Conservation (phyloP, 2,888 invertebrate genomes). For the Antitype chi region DNA sequence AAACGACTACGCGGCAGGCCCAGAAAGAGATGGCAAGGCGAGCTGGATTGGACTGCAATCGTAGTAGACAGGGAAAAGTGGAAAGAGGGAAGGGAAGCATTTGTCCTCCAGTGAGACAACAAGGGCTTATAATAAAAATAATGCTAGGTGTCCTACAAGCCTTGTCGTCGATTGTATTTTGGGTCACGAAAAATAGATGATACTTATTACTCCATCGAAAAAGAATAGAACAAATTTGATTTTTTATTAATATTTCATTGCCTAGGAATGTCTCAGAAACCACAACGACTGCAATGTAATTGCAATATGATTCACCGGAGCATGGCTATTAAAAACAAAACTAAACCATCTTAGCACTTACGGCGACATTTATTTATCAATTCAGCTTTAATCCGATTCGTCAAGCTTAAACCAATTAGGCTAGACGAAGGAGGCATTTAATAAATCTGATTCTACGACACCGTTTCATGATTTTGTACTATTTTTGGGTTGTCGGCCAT, state of each 20-base stretch:
- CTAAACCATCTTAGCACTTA: not conserved
- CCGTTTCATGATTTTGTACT: slow-evolving; percentile 30
- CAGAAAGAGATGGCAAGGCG: too few relatives aligned
- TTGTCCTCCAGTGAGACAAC: too few relatives aligned
- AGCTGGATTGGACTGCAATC: too few relatives aligned
- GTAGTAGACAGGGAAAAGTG: too few relatives aligned
- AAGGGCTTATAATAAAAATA: not conserved
- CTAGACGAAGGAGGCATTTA: slow-evolving; percentile 15
- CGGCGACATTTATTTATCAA: slow-evolving; percentile 12
- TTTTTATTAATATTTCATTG: not conserved
- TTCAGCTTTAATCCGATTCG: slow-evolving; percentile 17
- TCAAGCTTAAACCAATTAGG: slow-evolving; percentile 20
- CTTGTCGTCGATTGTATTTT: not conserved
- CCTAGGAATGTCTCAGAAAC: slow-evolving; percentile 22
- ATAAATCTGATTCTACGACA: slow-evolving; percentile 9
- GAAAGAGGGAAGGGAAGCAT: too few relatives aligned
- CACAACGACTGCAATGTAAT: not conserved
- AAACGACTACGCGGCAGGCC: too few relatives aligned
- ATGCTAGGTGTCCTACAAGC: not conserved
- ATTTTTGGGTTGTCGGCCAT: slow-evolving; percentile 25
- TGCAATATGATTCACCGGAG: slow-evolving; percentile 7
- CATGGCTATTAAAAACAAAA: slow-evolving; percentile 1
- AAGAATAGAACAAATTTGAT: not conserved
- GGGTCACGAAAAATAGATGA: not conserved
- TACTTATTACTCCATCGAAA: not conserved